These are phyloP conservation scores for Trinorchestia longiramus DNA, from an alignment of 1,140 invertebrate genomes.

Conservation along the genomic window DNA sequence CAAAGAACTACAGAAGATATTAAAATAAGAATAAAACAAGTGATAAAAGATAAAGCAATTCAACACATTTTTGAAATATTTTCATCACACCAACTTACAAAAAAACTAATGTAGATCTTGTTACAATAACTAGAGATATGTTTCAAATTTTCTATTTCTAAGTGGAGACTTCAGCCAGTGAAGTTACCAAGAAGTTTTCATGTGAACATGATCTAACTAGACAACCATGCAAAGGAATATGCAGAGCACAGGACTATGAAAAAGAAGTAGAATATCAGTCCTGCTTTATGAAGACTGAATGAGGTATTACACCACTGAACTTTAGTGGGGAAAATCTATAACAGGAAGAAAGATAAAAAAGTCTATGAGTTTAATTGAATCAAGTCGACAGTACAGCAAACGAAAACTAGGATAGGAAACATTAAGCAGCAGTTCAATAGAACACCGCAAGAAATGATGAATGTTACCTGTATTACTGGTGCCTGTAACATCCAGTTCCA, in stretches of 20 bases:
- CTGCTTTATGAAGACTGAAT: neutral
- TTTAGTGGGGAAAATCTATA: neutral
- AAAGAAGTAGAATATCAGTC: neutral
- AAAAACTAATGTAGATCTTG: neutral
- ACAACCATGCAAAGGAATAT: neutral
- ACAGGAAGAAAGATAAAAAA: neutral
- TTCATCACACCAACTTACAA: neutral
- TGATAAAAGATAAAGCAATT: neutral
- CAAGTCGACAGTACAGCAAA: neutral
- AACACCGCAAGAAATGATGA: neutral
- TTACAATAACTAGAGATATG: neutral
- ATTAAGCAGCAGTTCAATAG: neutral
- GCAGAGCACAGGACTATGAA: neutral
- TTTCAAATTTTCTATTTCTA: neutral
- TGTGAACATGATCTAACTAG: neutral
- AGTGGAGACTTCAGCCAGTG: neutral
- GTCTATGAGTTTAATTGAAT: neutral
- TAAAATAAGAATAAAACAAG: neutral
- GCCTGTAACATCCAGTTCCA: constrained; percentile 37
- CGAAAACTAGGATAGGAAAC: neutral
- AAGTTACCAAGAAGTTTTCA: neutral
- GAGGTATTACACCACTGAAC: neutral
- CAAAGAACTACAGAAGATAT: neutral
- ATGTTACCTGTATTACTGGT: constrained; percentile 41
- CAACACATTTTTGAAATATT: neutral